phyloP scores from a whole-genome alignment of 2,113 vertebrate genomes.

The Cinclus mexicanus region DNA sequence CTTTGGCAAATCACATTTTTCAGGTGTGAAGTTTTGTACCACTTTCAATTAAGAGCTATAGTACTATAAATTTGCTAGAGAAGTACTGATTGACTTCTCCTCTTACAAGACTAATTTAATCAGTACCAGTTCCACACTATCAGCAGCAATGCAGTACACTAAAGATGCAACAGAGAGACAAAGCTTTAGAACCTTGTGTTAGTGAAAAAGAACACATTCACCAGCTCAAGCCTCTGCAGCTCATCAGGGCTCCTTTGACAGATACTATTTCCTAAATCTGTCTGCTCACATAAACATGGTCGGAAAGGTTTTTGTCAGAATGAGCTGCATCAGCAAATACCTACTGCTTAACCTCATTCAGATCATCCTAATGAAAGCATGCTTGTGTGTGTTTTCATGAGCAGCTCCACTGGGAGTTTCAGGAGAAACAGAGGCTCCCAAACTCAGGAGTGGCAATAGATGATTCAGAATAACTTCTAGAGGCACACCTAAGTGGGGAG shows the following conservation, averaged over 20 bases:
- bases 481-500: background rate
- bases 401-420: background rate
- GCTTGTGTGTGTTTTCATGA: background rate
- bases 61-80: background rate
- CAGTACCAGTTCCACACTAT: background rate
- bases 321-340: constrained; percentile 27
- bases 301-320: constrained; percentile 15
- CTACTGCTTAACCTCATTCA: constrained; percentile 12
- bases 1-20: background rate
- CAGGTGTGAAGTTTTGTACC: background rate
- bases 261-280: background rate
- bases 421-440: background rate
- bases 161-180: background rate
- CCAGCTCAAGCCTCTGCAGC: background rate
- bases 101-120: background rate
- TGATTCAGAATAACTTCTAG: background rate
- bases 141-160: background rate
- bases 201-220: background rate
- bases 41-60: background rate
- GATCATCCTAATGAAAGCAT: background rate
- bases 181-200: background rate
- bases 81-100: background rate
- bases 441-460: background rate
- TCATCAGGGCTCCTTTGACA: background rate
- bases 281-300: background rate